Evolutionary conservation across 1,140 invertebrate species (phyloP).

Genomic region (Zophobas atratus): DNA sequence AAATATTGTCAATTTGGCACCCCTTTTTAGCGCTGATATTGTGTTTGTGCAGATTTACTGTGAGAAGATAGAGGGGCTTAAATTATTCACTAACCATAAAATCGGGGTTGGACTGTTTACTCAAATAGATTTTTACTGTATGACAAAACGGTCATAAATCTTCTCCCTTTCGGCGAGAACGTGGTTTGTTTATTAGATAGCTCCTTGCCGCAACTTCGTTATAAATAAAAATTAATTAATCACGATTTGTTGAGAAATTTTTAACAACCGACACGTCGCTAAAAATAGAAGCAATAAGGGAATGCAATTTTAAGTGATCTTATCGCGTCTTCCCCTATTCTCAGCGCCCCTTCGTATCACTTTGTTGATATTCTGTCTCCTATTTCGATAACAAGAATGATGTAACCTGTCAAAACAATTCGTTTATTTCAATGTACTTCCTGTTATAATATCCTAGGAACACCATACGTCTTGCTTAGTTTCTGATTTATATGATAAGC

Average conservation of each 20-base stretch:
- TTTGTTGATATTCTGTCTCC: slow-evolving; percentile 33
- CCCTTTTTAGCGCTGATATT: slow-evolving; percentile 26
- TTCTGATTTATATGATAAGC: slow-evolving; percentile 42
- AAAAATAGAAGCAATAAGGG: slow-evolving; percentile 4
- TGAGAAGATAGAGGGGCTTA: slow-evolving; percentile 27
- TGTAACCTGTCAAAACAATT: slow-evolving; percentile 43
- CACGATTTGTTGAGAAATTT: slow-evolving; percentile 5
- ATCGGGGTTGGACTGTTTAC: slow-evolving; percentile 36
- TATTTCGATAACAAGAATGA: slow-evolving; percentile 41
- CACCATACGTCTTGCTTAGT: slow-evolving; percentile 34
- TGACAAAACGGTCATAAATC: slow-evolving; percentile 41
- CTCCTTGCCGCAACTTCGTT: neutral
- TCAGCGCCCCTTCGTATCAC: slow-evolving; percentile 14
- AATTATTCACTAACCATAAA: slow-evolving; percentile 38
- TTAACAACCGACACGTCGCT: neutral
- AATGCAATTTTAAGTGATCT: slow-evolving; percentile 32
- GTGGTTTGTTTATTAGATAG: slow-evolving; percentile 24
- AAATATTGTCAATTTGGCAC: slow-evolving; percentile 39
- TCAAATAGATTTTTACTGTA: slow-evolving; percentile 35
- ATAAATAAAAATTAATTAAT: slow-evolving; percentile 34
- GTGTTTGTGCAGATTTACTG: slow-evolving; percentile 39
- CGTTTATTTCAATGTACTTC: slow-evolving; percentile 42
- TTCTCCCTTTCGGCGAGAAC: slow-evolving; percentile 21
- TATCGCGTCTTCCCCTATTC: slow-evolving; percentile 26
- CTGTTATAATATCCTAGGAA: slow-evolving; percentile 41